Evolutionary conservation across 2,113 vertebrate genomes (phyloP), one percentile per base, ranked within the genome.

Genomic region (Etheostoma spectabile): DNA sequence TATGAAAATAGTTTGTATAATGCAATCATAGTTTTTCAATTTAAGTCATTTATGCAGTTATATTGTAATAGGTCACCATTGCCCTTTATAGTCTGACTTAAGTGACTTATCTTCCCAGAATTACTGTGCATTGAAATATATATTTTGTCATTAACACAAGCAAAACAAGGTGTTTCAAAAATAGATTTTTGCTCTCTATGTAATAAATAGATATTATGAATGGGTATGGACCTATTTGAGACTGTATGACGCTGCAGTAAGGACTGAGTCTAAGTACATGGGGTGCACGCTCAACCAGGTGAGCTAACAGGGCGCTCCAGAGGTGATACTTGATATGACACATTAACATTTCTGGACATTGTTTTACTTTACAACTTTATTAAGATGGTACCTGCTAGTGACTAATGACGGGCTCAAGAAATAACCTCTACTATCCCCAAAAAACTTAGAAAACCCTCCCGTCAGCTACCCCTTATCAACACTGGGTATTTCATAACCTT

Each of bases 81-180:
- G 13, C 3, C 38, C 33, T 62, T 49, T 57, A 45, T 14, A 3
- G 15, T 61, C 5, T 46, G 68, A 51, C 16, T 82, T 76, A 65
- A 84, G 78, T 64, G 13, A 60, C 12, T 62, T 45, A 24, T 38
- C 53, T 52, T 60, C 22, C 14, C 12, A 24, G n/a, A 78, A 27
- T 48, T 60, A 71, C 12, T 22, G 51, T 45, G 59, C 82, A 82
- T 80, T 72, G 57, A 59, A 61, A 27, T 63, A 45, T 63, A 74
- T 67, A 27, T 74, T 74, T 62, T 18, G 35, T 64, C 38, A 59
- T 51, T 56, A 55, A 56, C 51, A 49, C 71, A 74, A 55, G 49
- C 66, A 87, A 79, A 62, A 66, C 48, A 66, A 80, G 71, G 73
- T 78, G 53, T 52, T 4, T 51, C 21, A 24, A 38, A 5, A 46